Base-by-base conservation (phyloP, 2,797 vertebrate genomes). In the Lophius americanus region DNA sequence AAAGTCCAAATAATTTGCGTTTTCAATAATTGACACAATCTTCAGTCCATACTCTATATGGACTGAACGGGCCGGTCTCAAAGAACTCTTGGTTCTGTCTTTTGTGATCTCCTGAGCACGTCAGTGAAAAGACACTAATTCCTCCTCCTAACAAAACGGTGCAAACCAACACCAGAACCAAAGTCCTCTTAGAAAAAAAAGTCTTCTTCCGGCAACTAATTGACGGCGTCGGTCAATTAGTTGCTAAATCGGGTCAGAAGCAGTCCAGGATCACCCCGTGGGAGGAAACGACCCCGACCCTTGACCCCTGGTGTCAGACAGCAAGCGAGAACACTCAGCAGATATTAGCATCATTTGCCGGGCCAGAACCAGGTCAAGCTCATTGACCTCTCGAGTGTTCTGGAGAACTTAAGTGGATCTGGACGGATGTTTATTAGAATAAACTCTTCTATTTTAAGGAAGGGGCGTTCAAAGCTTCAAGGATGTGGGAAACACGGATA, bases 301-400 rank as follows among this genome's bases (percentile, higher is more conserved):
- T 71, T 71, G 74, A 85, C 82, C 82, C 49, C 41, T 23, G 1
- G 61, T 60, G 78, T 81, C 70, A 59, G 49, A 49, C 67, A 76
- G 37, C 75, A 68, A 73, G 57, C 23, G 13, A 14, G 60, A 78
- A 68, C 73, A 81, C 73, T 76, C 80, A 65, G 76, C 76, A 77
- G 78, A 82, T 83, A 83, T 79, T 86, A 78, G 77, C 76, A 70
- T 84, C 76, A 80, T 69, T 66, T 51, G 54, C 66, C 49, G 53
- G 70, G 75, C 75, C 80, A 56, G 54, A 71, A 76, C 1, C 71
- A 67, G 82, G 75, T 88, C 73, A 78, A 73, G 65, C 79, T 80
- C 75, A 75, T 68, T 54, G 70, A 60, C 48, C 64, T 73, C 35
- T 49, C 13, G 74, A 80, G 60, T 48, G 39, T 7, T 63, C 51